phyloP scores from a whole-genome alignment of 2,888 invertebrate species.

The Cremastobaeus sp. region DNA sequence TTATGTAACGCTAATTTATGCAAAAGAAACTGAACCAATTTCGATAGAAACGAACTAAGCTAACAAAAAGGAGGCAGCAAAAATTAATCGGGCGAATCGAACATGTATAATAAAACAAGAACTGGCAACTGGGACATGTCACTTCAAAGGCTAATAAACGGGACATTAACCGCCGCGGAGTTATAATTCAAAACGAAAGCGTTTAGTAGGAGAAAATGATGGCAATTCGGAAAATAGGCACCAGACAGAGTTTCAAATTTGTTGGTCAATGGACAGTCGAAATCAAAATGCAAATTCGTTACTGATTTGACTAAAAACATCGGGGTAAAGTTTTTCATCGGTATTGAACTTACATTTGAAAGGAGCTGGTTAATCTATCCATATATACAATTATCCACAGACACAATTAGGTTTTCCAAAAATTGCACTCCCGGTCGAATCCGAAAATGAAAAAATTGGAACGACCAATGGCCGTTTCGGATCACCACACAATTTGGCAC shows the following conservation, averaged over 20 bases:
- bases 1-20: too few relatives aligned
- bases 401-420: slow-evolving; percentile 33
- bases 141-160: slow-evolving; percentile 47
- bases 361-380: slow-evolving; percentile 65
- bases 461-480: not conserved
- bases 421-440: not conserved
- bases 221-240: too few relatives aligned
- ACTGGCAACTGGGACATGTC: slow-evolving; percentile 45
- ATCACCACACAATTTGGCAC: slow-evolving; percentile 32
- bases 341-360: slow-evolving; percentile 61
- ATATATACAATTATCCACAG: slow-evolving; percentile 65
- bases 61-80: too few relatives aligned
- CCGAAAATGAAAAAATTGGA: not conserved
- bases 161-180: slow-evolving; percentile 38
- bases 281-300: slow-evolving; percentile 7
- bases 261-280: slow-evolving; percentile 10
- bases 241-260: too few relatives aligned
- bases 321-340: too few relatives aligned
- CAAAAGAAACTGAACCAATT: too few relatives aligned
- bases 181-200: slow-evolving; percentile 42
- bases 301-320: too few relatives aligned
- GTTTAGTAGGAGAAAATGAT: too few relatives aligned
- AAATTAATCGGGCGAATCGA: slow-evolving; percentile 18
- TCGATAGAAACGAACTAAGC: too few relatives aligned
- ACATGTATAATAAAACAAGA: slow-evolving; percentile 16